phyloP scores from a whole-genome alignment of 1,140 invertebrate species.

The Gonioctena quinquepunctata region DNA sequence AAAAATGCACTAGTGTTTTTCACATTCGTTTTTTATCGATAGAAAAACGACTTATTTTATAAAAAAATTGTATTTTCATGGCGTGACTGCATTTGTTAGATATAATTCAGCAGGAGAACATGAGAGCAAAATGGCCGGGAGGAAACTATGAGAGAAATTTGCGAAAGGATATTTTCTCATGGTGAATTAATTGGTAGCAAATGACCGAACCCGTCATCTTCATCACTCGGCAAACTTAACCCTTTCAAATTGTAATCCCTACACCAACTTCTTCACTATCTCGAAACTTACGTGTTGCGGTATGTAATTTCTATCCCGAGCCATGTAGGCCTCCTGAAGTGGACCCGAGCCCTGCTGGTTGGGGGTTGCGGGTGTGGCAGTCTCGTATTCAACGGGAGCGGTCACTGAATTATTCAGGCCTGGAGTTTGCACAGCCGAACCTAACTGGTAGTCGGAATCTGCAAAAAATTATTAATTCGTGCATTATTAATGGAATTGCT shows the following conservation, averaged over 20 bases:
- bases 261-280: background rate
- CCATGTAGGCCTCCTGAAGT: constrained; percentile 50
- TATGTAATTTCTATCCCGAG: constrained; percentile 47
- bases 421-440: constrained; percentile 63
- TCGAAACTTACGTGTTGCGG: constrained; percentile 47
- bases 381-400: constrained; percentile 40
- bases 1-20: no score
- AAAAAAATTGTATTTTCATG: no score
- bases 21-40: no score
- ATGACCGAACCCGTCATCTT: background rate
- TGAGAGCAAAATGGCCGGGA: no score
- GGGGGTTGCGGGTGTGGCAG: constrained; percentile 18
- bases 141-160: no score
- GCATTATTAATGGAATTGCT: background rate
- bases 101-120: no score
- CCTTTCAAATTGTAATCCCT: background rate
- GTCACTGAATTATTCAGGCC: constrained; percentile 52
- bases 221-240: background rate
- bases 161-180: no score
- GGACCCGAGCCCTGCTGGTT: constrained; percentile 40
- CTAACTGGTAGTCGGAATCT: constrained; percentile 70
- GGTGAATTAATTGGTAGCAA: no score
- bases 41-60: no score
- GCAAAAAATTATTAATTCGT: constrained; percentile 38
- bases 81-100: no score